A percentile compares a stretch with the other conserved stretches of the same genome.
phyloP scores from a whole-genome alignment of 2,888 invertebrate species.

The Drosophila nr. perissopoda region DNA sequence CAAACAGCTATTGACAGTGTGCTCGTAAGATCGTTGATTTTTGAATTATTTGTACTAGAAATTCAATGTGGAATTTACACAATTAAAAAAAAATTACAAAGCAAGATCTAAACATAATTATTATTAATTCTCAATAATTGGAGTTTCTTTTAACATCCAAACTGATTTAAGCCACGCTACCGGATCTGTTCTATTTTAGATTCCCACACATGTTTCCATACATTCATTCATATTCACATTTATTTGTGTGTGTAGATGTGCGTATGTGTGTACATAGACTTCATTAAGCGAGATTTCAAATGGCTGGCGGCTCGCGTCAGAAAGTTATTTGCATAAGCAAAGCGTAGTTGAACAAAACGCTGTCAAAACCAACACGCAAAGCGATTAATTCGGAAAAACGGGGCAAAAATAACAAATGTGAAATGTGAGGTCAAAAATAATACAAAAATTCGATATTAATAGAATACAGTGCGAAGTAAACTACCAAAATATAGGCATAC shows the following conservation, averaged over 20 bases:
- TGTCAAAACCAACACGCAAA: slow-evolving; percentile 43
- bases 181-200: slow-evolving; percentile 3
- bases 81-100: not conserved
- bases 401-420: slow-evolving; percentile 35
- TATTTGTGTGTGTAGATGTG: not conserved
- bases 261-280: slow-evolving; percentile 7
- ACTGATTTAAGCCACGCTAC: slow-evolving; percentile 6
- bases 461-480: slow-evolving; percentile 38
- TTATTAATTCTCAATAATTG: not conserved
- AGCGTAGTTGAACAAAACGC: slow-evolving; percentile 57
- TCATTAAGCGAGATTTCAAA: slow-evolving; percentile 57
- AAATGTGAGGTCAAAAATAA: slow-evolving; percentile 23
- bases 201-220: slow-evolving; percentile 27
- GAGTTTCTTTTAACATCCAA: no score
- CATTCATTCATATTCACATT: no score
- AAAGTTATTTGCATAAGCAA: slow-evolving; percentile 57
- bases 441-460: slow-evolving; percentile 63
- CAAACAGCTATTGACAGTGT: slow-evolving; percentile 11
- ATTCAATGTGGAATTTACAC: slow-evolving; percentile 5
- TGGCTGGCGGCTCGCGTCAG: slow-evolving; percentile 36
- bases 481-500: not conserved
- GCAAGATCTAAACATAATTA: not conserved
- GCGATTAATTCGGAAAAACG: slow-evolving; percentile 29
- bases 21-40: slow-evolving; percentile 16
- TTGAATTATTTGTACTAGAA: slow-evolving; percentile 1